Conservation (phyloP, 2,797 vertebrate genomes). For the Artibeus lituratus region DNA sequence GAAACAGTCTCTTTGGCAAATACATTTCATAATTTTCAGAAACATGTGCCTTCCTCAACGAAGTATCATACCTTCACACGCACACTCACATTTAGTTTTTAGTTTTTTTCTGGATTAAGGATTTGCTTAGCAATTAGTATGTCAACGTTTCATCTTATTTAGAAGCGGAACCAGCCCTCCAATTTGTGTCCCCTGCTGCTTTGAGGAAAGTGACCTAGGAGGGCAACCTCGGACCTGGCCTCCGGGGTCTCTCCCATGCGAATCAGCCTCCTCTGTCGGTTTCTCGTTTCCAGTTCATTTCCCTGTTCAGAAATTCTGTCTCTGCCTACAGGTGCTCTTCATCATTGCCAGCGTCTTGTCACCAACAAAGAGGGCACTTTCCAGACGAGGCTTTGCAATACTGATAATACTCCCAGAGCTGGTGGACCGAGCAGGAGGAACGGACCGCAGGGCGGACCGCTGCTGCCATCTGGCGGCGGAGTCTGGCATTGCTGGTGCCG, state of each 20-base stretch:
- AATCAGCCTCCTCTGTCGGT: not conserved
- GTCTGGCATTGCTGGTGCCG: accelerated
- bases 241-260: no score
- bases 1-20: not conserved
- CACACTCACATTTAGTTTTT: not conserved
- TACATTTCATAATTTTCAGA: not conserved
- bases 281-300: not conserved
- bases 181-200: no score
- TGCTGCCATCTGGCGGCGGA: conserved; percentile 28
- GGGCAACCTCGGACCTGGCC: no score
- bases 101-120: not conserved
- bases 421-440: accelerated
- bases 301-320: not conserved
- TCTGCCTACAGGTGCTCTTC: not conserved
- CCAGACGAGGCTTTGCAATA: accelerated
- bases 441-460: accelerated
- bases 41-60: not conserved
- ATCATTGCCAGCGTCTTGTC: not conserved
- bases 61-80: no score
- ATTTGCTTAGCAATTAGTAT: not conserved
- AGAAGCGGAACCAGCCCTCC: not conserved
- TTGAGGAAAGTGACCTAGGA: not conserved
- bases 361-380: not conserved
- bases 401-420: not conserved
- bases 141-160: not conserved